Evolutionary conservation across 2,888 invertebrate genomes (phyloP), one percentile per base, ranked within the genome.

Genomic region (Eudasyphora cyanicolor): DNA sequence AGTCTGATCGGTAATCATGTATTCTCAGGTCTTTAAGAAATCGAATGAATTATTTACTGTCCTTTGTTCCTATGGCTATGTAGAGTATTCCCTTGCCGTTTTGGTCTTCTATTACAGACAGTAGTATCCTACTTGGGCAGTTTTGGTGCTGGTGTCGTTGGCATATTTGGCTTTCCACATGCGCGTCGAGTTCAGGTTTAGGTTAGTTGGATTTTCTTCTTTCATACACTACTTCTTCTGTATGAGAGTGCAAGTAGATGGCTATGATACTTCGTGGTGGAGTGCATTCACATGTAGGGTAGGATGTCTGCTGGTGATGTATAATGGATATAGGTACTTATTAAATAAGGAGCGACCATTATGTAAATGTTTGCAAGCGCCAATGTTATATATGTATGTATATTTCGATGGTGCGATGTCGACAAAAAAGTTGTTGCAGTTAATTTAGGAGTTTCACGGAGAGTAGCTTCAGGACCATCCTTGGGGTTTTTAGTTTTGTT

Each of bases 331-430:
- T 67, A 38, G 67, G 24, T 67, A 67, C 38, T 67, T 42, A 67
- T 42, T 67, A 67, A 67, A 67, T 38, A 32, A 17, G 35, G 54
- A 51, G 51, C 57, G 64, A 75, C 75, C 86, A 88, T 88, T 89
- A 89, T 89, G 89, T 88, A 87, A 89, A 89, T 88, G 86, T 82
- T 86, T 86, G 86, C 85, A 85, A 85, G 87, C 87, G 86, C 85
- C 85, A 84, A 81, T 81, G 64, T 75, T 38, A 17, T n/a, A n/a
- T n/a, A n/a, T 21, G 35, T 38, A 6, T 6, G 27, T 62, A 32
- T 8, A 6, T 17, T n/a, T 3, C n/a, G 17, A 21, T 62, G 62
- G 64, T 35, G 64, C 10, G 35, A 35, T 6, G 7, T 21, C 5
- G 6, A 42, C 38, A 24, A 60, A 60, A 27, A 57, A 57, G 38